phyloP scores from a whole-genome alignment of 1,140 invertebrate species.

The Eumeta japonica region DNA sequence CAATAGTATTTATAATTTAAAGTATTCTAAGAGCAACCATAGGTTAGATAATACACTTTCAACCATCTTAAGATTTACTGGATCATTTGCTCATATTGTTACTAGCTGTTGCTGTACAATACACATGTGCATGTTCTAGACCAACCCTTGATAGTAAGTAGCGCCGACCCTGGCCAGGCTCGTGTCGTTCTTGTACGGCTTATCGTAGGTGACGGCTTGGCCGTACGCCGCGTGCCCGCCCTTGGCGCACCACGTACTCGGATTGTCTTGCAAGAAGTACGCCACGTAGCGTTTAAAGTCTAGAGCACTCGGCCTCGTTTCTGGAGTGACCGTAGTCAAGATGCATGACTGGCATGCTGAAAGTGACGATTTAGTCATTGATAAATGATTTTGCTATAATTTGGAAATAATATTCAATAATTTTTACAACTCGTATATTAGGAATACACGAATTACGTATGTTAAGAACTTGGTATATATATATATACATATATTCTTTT shows the following conservation, averaged over 20 bases:
- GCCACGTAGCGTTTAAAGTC: conserved; percentile 82
- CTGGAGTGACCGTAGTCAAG: conserved; percentile 48
- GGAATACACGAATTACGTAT: too few relatives aligned
- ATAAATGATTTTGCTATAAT: background rate
- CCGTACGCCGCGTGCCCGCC: conserved; percentile 83
- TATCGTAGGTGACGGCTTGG: conserved; percentile 65
- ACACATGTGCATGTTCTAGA: too few relatives aligned
- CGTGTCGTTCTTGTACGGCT: conserved; percentile 28
- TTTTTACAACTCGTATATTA: background rate
- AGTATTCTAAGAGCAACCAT: too few relatives aligned
- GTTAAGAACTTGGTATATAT: too few relatives aligned
- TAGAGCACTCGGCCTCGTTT: conserved; percentile 59
- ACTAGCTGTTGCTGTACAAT: too few relatives aligned
- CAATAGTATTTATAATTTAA: too few relatives aligned
- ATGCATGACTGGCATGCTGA: conserved; percentile 46
- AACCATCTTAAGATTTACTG: too few relatives aligned
- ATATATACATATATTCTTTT: too few relatives aligned
- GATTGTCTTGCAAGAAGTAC: conserved; percentile 90
- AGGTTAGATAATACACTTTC: too few relatives aligned
- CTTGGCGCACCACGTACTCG: conserved; percentile 78
- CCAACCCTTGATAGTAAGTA: conserved; percentile 93
- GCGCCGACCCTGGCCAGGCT: conserved; percentile 58
- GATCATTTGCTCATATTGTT: too few relatives aligned
- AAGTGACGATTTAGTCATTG: background rate
- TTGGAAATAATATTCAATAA: background rate